A percentile compares a stretch with the other conserved stretches of the same genome.
These are phyloP conservation scores for Oedothorax gibbosus DNA, from an alignment of 1,140 invertebrate genomes.

Conservation along the genomic window DNA sequence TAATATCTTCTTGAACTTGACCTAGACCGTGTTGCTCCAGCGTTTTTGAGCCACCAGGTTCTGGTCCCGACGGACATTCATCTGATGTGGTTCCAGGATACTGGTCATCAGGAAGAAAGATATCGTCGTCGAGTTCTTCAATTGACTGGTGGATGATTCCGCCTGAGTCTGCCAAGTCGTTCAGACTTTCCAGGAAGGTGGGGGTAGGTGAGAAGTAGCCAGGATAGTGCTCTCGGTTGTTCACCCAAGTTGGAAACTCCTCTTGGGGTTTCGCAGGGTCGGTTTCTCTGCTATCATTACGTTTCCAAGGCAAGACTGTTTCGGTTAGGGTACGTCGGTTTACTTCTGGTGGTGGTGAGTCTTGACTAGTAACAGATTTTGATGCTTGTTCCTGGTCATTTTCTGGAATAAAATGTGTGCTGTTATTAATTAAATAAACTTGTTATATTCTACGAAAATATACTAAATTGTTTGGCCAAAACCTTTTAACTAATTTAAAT, in stretches of 20 bases:
- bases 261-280: conserved; percentile 78
- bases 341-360: not conserved
- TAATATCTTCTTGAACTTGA: not conserved
- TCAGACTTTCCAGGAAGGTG: conserved; percentile 79
- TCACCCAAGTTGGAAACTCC: conserved; percentile 91
- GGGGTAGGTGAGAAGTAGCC: conserved; percentile 92
- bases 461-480: too few relatives aligned
- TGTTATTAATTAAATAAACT: too few relatives aligned
- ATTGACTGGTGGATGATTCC: not conserved
- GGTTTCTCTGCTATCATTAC: conserved; percentile 76
- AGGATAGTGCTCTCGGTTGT: conserved; percentile 84
- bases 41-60: not conserved
- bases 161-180: not conserved
- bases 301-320: conserved; percentile 89
- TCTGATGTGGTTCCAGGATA: not conserved
- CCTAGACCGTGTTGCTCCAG: not conserved
- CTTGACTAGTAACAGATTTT: too few relatives aligned
- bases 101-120: not conserved
- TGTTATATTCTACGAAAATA: too few relatives aligned
- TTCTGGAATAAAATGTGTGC: too few relatives aligned
- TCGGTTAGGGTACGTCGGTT: conserved; percentile 80
- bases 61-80: not conserved
- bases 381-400: too few relatives aligned
- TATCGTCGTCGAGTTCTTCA: conserved; percentile 29
- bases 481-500: too few relatives aligned